Percentiles rank a stretch among this genome's conserved stretches.
phyloP scores from a whole-genome alignment of 1,140 invertebrate genomes.

The Euwallacea fornicatus region DNA sequence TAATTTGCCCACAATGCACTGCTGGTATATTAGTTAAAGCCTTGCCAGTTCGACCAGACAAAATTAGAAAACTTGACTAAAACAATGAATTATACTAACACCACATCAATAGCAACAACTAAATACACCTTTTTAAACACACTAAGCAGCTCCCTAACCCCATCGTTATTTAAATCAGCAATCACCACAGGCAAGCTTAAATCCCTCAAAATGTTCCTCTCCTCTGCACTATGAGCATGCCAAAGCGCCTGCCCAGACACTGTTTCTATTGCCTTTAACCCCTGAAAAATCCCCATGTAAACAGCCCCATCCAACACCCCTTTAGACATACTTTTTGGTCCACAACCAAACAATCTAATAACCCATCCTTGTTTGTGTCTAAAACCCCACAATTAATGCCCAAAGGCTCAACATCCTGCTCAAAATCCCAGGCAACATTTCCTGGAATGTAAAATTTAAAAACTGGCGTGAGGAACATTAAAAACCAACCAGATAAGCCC shows the following conservation, averaged over 20 bases:
- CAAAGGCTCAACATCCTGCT: slow-evolving; percentile 63
- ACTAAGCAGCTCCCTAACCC: slow-evolving; percentile 66
- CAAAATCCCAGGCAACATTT: slow-evolving; percentile 66
- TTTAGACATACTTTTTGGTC: slow-evolving; percentile 56
- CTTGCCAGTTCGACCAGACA: slow-evolving; percentile 38
- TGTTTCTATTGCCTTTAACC: slow-evolving; percentile 69
- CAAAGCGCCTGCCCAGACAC: slow-evolving; percentile 67
- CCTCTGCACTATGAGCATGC: slow-evolving; percentile 59
- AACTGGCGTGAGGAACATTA: neutral
- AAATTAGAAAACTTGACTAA: slow-evolving; percentile 31
- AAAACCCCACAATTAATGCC: slow-evolving; percentile 70
- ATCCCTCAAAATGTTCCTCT: slow-evolving; percentile 48
- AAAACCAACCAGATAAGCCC: slow-evolving; percentile 53
- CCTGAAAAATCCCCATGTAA: slow-evolving; percentile 50
- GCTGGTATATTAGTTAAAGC: slow-evolving; percentile 35
- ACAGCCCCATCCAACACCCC: neutral
- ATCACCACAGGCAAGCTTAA: slow-evolving; percentile 71
- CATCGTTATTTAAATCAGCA: slow-evolving; percentile 71
- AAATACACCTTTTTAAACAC: slow-evolving; percentile 57
- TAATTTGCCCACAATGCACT: slow-evolving; percentile 16
- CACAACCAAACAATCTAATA: slow-evolving; percentile 70
- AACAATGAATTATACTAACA: neutral
- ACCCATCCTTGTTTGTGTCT: slow-evolving; percentile 69
- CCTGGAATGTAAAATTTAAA: slow-evolving; percentile 49
- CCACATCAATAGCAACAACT: slow-evolving; percentile 31